Evolutionary conservation across 1,140 invertebrate species (phyloP).

Genomic region (Drosophila ananassae): DNA sequence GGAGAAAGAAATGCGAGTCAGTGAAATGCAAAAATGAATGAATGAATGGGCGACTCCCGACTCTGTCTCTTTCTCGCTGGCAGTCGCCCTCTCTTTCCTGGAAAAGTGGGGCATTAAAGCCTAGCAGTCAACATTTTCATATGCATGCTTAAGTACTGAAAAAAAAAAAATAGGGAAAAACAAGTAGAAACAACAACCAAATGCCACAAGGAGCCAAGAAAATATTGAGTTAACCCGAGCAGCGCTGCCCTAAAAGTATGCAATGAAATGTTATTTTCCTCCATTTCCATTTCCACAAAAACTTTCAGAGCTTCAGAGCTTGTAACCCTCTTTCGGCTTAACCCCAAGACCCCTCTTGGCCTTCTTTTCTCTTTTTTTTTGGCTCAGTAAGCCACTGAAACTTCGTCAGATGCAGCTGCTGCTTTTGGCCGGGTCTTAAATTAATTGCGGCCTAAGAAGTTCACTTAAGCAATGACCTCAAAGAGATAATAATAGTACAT

Average conservation of each 20-base stretch:
- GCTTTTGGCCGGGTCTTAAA: constrained; percentile 28
- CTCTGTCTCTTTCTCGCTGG: constrained; percentile 4
- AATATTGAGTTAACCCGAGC: constrained; percentile 54
- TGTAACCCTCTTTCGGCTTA: not conserved
- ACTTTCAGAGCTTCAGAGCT: constrained; percentile 13
- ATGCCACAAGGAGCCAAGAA: constrained; percentile 48
- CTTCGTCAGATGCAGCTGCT: constrained; percentile 16
- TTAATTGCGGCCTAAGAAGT: constrained; percentile 25
- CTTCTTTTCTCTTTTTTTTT: too few species aligned
- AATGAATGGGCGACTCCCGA: constrained; percentile 39
- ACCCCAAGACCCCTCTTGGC: not conserved
- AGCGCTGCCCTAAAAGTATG: constrained; percentile 41
- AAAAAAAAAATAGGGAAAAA: constrained; percentile 1
- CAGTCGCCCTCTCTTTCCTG: not conserved
- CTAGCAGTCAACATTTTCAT: constrained; percentile 38
- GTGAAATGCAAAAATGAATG: constrained; percentile 49
- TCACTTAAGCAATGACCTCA: constrained; percentile 22
- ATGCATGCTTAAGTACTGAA: constrained; percentile 48
- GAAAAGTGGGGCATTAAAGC: constrained; percentile 45
- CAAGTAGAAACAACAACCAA: constrained; percentile 19
- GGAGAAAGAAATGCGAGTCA: constrained; percentile 50
- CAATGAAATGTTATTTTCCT: constrained; percentile 51
- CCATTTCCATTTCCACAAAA: constrained; percentile 27
- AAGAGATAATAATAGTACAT: constrained; percentile 24
- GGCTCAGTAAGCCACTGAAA: constrained; percentile 12